A percentile compares a stretch with the other conserved stretches of the same genome.
Conservation (phyloP, 2,888 invertebrate species). For the Xylophagus ater region DNA sequence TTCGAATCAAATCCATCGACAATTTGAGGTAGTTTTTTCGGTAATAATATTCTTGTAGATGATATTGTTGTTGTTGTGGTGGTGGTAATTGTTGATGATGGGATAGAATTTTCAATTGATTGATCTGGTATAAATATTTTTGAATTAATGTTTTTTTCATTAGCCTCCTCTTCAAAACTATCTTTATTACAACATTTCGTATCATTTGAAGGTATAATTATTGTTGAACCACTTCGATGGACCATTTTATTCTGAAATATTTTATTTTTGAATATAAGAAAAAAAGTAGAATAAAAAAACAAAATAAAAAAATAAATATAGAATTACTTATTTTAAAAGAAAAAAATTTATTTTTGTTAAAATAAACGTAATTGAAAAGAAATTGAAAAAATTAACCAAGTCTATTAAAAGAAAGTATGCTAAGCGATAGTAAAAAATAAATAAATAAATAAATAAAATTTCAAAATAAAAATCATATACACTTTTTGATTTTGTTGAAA, state of each 20-base stretch:
- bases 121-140: slow-evolving; percentile 9
- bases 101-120: slow-evolving; percentile 16
- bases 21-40: slow-evolving; percentile 12
- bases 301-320: background rate
- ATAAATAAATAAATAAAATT: no score
- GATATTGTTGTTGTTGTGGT: no score
- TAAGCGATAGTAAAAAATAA: no score
- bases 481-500: no score
- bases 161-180: no score
- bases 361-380: no score
- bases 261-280: slow-evolving; percentile 3
- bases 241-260: slow-evolving; percentile 25
- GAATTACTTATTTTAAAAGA: background rate
- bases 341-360: background rate
- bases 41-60: no score
- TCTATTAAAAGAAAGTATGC: no score
- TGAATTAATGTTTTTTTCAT: no score
- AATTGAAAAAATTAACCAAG: no score
- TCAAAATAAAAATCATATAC: no score
- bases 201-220: slow-evolving; percentile 9
- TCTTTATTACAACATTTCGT: slow-evolving; percentile 7
- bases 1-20: slow-evolving; percentile 9
- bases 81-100: slow-evolving; percentile 12
- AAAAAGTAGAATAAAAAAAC: no score
- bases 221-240: slow-evolving; percentile 22